Evolutionary conservation across 64 coral and sea anemone genomes (phyloP).

Genomic region (Catalaphyllia jardinei): DNA sequence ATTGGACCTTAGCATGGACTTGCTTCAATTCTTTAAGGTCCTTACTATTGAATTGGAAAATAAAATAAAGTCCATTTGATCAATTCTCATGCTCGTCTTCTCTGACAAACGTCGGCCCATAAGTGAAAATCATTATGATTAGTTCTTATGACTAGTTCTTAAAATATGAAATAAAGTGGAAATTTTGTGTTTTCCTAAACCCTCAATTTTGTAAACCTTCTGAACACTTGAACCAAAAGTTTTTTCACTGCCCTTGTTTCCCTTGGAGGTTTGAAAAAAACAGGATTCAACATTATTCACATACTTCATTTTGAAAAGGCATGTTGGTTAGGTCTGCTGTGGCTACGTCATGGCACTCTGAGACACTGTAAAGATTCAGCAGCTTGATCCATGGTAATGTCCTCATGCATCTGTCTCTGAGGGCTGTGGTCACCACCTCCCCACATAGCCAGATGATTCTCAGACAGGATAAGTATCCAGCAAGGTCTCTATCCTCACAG

Average conservation of each 20-base stretch:
- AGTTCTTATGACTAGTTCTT: no score
- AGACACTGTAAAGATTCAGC: slow-evolving; percentile 86
- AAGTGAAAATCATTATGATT: no score
- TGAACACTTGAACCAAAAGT: no score
- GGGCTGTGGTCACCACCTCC: slow-evolving; percentile 87
- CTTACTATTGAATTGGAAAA: not conserved
- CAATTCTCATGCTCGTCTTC: no score
- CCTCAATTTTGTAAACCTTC: no score
- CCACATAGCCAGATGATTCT: slow-evolving; percentile 84
- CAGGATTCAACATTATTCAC: not conserved
- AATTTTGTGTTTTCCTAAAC: no score
- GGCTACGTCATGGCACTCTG: slow-evolving; percentile 86
- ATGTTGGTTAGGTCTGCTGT: slow-evolving; percentile 67
- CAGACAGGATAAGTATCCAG: slow-evolving; percentile 54
- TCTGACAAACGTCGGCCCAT: no score
- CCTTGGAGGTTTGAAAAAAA: no score
- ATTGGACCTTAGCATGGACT: not conserved
- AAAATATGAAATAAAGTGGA: no score
- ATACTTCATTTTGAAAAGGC: slow-evolving; percentile 84
- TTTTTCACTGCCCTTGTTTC: no score
- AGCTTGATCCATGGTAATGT: slow-evolving; percentile 68
- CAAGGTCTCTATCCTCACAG: slow-evolving; percentile 70
- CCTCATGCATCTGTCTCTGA: slow-evolving; percentile 76
- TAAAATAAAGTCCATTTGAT: no score
- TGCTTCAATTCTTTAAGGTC: not conserved